Evolutionary conservation across 2,113 vertebrate genomes (phyloP).

Genomic region (mouse (Mus musculus)): GRCm39 chr8:102109001-102109500

Average conservation of each 20-base stretch:
- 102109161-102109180: neutral
- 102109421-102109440: no score
- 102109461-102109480: no score
- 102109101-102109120: neutral
- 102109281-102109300: neutral
- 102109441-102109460: no score
- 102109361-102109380: no score
- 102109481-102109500: no score
- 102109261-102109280: neutral
- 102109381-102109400: neutral
- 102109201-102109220: neutral
- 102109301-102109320: neutral
- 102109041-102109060: slow-evolving; percentile 48
- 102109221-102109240: neutral
- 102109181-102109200: neutral
- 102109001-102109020: slow-evolving; percentile 62
- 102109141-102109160: neutral
- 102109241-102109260: neutral
- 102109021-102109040: neutral
- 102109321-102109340: no score
- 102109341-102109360: no score
- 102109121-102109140: neutral
- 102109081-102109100: neutral
- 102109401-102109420: neutral
- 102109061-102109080: neutral